Conservation (phyloP, 1,140 invertebrate genomes). For the Caenorhabditis brenneri region DNA sequence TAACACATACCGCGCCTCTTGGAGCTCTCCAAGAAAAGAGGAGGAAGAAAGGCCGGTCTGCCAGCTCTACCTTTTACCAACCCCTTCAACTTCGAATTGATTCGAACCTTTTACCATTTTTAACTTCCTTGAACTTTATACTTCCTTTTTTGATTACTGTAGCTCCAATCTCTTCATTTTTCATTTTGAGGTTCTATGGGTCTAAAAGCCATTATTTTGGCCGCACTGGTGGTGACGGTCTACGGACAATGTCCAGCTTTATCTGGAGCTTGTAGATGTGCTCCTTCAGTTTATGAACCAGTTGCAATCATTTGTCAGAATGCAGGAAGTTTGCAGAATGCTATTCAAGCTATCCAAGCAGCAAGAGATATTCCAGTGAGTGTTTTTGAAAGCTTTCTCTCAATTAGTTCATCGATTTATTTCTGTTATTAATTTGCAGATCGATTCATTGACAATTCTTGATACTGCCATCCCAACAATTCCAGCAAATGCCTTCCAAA, state of each 20-base stretch:
- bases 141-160: not conserved
- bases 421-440: too few relatives aligned
- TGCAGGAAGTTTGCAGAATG: slow-evolving; percentile 68
- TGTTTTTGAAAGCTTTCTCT: not conserved
- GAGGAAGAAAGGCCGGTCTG: slow-evolving; percentile 5
- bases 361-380: slow-evolving; percentile 63
- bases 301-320: slow-evolving; percentile 71
- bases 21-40: slow-evolving; percentile 31
- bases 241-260: slow-evolving; percentile 54
- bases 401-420: not conserved
- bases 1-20: slow-evolving; percentile 30
- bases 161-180: not conserved
- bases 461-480: slow-evolving; percentile 67
- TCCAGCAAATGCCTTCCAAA: slow-evolving; percentile 67
- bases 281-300: slow-evolving; percentile 70
- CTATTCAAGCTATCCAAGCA: slow-evolving; percentile 62
- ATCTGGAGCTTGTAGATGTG: slow-evolving; percentile 65
- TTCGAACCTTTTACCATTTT: slow-evolving; percentile 16
- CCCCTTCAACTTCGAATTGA: not conserved
- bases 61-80: not conserved
- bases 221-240: slow-evolving; percentile 30
- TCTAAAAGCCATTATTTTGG: slow-evolving; percentile 24
- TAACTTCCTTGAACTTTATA: not conserved
- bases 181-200: slow-evolving; percentile 21
- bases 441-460: slow-evolving; percentile 68